Evolutionary conservation across 1,140 invertebrate genomes (phyloP), one percentile per base, ranked within the genome.

Genomic region (Sycophaga agraensis): DNA sequence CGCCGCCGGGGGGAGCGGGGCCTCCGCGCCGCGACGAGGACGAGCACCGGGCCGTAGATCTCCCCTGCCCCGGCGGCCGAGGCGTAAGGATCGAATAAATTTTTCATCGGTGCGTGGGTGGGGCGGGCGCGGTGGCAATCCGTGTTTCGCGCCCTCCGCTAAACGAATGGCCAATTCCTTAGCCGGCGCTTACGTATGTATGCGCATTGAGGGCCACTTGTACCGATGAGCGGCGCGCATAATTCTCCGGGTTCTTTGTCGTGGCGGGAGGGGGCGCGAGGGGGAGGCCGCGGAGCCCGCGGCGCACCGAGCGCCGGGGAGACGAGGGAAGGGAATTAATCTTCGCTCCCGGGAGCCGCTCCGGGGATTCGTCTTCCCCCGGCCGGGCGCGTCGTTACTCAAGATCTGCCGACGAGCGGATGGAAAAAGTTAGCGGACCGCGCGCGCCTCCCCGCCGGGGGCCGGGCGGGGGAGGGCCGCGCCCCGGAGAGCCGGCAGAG

Each of bases 281-380:
- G n/a, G n/a, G n/a, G n/a, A n/a, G n/a, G n/a, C n/a, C n/a, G n/a
- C n/a, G n/a, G n/a, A n/a, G n/a, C n/a, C n/a, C n/a, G n/a, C n/a
- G n/a, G n/a, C n/a, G n/a, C n/a, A n/a, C n/a, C n/a, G n/a, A n/a
- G n/a, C n/a, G 26, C 28, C 39, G 14, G 16, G 14, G 45, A 50
- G 55, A 60, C 35, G 49, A 49, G 34, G 45, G 62, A 70, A 64
- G 53, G 53, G 24, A 64, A 67, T 66, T 55, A 61, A 61, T 61
- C 51, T 61, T 55, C 31, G 59, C 12, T 35, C 31, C 34, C 49
- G 35, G 57, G n/a, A 50, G 46, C 54, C 19, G 37, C 54, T 14
- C 17, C 8, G 17, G 49, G 40, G 51, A 61, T 55, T 54, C 50
- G 31, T 55, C 31, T 39, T 21, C 49, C 50, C 43, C 56, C 34